phyloP scores from a whole-genome alignment of 2,888 invertebrate genomes.

The Machimus atricapillus region DNA sequence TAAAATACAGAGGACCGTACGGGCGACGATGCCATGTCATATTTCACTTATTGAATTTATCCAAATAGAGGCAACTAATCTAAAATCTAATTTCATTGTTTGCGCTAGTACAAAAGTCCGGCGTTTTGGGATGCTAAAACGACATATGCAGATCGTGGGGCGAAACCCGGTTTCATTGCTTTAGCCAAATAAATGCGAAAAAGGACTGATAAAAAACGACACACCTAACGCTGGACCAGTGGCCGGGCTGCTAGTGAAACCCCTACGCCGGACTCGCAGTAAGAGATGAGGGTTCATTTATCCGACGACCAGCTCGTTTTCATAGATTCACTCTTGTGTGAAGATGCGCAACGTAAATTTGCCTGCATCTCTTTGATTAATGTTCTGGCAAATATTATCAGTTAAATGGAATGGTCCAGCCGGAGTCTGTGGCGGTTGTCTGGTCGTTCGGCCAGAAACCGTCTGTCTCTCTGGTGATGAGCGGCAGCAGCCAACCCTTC shows the following conservation, averaged over 20 bases:
- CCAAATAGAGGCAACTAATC: conserved; percentile 21
- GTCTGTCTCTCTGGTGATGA: conserved; percentile 19
- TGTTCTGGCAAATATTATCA: conserved; percentile 53
- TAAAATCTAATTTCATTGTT: conserved; percentile 30
- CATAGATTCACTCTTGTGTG: conserved; percentile 50
- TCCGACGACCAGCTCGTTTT: conserved; percentile 38
- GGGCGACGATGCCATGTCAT: background rate
- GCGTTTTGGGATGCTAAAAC: background rate
- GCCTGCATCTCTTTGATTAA: conserved; percentile 52
- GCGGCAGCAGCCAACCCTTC: background rate
- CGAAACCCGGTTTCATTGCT: conserved; percentile 6
- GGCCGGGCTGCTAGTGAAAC: background rate
- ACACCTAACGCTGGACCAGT: background rate
- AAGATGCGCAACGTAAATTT: conserved; percentile 52
- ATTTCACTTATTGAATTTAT: conserved; percentile 28
- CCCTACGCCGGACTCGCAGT: background rate
- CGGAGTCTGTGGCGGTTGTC: background rate
- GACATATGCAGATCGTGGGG: conserved; percentile 16
- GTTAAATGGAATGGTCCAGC: conserved; percentile 48
- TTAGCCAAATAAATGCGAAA: background rate
- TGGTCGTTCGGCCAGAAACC: background rate
- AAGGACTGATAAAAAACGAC: background rate
- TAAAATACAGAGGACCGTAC: background rate
- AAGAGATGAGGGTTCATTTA: conserved; percentile 24
- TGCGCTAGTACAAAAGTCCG: background rate